A percentile compares a stretch with the other conserved stretches of the same genome.
Evolutionary conservation across 2,113 vertebrate species (phyloP).

Genomic region (Aegithalos caudatus): DNA sequence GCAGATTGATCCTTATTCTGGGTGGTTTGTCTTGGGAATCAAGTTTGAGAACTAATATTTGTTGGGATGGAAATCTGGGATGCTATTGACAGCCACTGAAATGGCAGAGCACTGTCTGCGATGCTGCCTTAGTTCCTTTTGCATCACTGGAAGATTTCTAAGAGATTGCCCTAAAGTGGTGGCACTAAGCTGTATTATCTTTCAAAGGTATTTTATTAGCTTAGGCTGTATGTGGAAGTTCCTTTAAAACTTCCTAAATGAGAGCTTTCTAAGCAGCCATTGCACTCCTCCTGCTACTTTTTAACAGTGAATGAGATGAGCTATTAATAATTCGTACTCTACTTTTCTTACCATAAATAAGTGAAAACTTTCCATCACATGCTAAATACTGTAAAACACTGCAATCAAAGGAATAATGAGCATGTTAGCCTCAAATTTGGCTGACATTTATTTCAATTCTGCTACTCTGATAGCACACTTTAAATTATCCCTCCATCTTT

Average conservation of each 20-base stretch:
- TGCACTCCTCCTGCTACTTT: not conserved
- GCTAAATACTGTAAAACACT: not conserved
- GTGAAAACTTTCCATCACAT: not conserved
- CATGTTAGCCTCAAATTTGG: not conserved
- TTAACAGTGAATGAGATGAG: not conserved
- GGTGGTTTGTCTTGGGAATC: not conserved
- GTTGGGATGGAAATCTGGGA: not conserved
- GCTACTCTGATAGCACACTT: not conserved
- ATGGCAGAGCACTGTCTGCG: not conserved
- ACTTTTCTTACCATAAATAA: slow-evolving; percentile 2
- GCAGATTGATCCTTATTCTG: not conserved
- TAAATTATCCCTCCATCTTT: slow-evolving; percentile 8
- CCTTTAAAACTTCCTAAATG: not conserved
- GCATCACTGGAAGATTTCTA: not conserved
- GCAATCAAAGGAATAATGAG: not conserved
- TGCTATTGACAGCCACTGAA: not conserved
- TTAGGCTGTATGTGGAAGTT: not conserved
- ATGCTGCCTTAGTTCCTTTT: not conserved
- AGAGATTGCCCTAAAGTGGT: not conserved
- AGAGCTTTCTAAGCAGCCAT: not conserved
- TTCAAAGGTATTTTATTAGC: not conserved
- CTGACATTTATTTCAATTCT: not conserved
- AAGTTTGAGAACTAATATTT: not conserved
- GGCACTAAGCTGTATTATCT: not conserved
- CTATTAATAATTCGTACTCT: slow-evolving; percentile 18